These are phyloP conservation scores for Drosophila maculinotata DNA, from an alignment of 2,888 invertebrate genomes.

Conservation along the genomic window DNA sequence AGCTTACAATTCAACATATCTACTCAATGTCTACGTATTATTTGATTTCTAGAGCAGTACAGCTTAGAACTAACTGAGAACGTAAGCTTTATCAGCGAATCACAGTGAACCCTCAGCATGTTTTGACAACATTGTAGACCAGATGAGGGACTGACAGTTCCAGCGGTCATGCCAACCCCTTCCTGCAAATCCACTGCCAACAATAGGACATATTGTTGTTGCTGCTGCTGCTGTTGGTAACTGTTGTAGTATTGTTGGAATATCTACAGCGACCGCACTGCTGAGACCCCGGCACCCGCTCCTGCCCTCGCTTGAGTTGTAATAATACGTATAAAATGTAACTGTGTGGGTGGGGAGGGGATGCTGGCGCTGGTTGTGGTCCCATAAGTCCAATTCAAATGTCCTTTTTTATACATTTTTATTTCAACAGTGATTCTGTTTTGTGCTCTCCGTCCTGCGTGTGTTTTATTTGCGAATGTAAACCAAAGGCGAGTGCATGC, in stretches of 20 bases:
- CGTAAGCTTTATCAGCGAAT: conserved; percentile 43
- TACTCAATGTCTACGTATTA: background rate
- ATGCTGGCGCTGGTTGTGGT: conserved; percentile 69
- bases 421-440: conserved; percentile 79
- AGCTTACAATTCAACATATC: background rate
- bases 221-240: conserved; percentile 34
- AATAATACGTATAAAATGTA: conserved; percentile 79
- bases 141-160: conserved; percentile 62
- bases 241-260: conserved; percentile 41
- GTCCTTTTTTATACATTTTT: conserved; percentile 83
- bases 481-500: conserved; percentile 79
- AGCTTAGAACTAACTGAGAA: conserved; percentile 29
- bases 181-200: conserved; percentile 48
- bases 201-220: conserved; percentile 57
- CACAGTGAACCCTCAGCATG: conserved; percentile 34
- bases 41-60: conserved; percentile 22
- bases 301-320: conserved; percentile 36
- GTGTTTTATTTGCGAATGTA: conserved; percentile 81
- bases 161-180: conserved; percentile 37
- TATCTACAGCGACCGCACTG: conserved; percentile 48
- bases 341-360: conserved; percentile 43
- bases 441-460: conserved; percentile 47
- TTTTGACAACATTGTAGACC: conserved; percentile 27
- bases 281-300: conserved; percentile 5
- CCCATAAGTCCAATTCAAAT: conserved; percentile 83